Evolutionary conservation across 2,888 invertebrate genomes (phyloP), one percentile per base, ranked within the genome.

Genomic region (Drosophila leonis): DNA sequence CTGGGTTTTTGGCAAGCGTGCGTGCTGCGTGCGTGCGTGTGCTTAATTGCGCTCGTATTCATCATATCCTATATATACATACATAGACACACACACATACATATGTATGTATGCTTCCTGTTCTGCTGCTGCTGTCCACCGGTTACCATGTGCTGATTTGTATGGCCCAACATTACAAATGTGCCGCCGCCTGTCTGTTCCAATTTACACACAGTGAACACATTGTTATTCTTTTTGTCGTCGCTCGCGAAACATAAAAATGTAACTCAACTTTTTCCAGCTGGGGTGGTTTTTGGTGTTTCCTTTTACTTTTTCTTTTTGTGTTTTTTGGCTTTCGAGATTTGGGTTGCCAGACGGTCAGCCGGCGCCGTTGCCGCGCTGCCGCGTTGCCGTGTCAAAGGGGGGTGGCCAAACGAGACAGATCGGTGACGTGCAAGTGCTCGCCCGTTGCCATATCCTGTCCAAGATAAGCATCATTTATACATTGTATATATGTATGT

Each of bases 141-240:
- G 68, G 67, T 78, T 83, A 70, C 70, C 62, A 81, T 88, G 84
- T 86, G 84, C 88, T 86, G 84, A 84, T 84, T 88, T 84, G 74
- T 69, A 71, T 66, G 59, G 64, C 41, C 60, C 64, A 70, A 62
- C 69, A 70, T 78, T 78, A 79, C 78, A 79, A 79, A 75, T 78
- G 59, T 66, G 60, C 75, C 75, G 66, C 29, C 48, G 48, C 48
- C 67, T 72, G 66, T 68, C 76, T 80, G 78, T 88, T 86, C 81
- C 75, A 84, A 75, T 88, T 84, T 88, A 80, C 80, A 78, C 68
- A 52, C 64, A 60, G 44, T 63, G 63, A 65, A 62, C 71, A 78
- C 78, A 73, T 78, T 72, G 68, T 68, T 72, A 67, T 64, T 78
- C 51, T 61, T 70, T 60, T 54, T 65, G 59, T 44, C 65, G 70